These are phyloP conservation scores for Muschampia plurimacula DNA, from an alignment of 2,888 invertebrate genomes.

Conservation along the genomic window DNA sequence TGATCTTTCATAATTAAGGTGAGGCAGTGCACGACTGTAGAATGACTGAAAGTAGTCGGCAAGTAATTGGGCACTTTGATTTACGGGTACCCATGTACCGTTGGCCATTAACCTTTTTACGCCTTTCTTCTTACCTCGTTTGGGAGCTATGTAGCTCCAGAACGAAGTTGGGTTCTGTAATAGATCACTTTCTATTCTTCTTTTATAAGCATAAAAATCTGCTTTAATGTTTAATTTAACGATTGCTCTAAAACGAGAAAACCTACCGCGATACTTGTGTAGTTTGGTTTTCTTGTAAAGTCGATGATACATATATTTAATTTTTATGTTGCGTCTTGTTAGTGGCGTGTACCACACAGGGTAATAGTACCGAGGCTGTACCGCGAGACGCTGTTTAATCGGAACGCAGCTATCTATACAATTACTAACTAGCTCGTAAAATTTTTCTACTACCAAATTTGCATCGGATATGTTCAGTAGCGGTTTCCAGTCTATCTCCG, in stretches of 20 bases:
- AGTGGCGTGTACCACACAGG: slow-evolving; percentile 11
- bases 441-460: not conserved
- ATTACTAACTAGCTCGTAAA: not conserved
- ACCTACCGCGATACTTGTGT: not conserved
- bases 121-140: not conserved
- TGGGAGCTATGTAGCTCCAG: not conserved
- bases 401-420: not conserved
- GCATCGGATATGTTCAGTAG: too few species aligned
- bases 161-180: not conserved
- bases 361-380: not conserved
- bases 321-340: slow-evolving; percentile 20
- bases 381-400: not conserved
- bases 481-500: not conserved
- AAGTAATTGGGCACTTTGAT: not conserved
- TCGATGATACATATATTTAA: slow-evolving; percentile 10
- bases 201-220: not conserved
- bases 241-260: not conserved
- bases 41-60: not conserved
- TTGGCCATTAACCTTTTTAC: not conserved
- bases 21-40: not conserved
- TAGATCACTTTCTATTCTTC: not conserved
- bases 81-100: too few species aligned
- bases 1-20: not conserved
- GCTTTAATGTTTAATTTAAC: slow-evolving; percentile 3
- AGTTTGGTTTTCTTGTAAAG: slow-evolving; percentile 4